phyloP scores from a whole-genome alignment of 2,113 vertebrate species.

The Oncorhynchus mykiss region DNA sequence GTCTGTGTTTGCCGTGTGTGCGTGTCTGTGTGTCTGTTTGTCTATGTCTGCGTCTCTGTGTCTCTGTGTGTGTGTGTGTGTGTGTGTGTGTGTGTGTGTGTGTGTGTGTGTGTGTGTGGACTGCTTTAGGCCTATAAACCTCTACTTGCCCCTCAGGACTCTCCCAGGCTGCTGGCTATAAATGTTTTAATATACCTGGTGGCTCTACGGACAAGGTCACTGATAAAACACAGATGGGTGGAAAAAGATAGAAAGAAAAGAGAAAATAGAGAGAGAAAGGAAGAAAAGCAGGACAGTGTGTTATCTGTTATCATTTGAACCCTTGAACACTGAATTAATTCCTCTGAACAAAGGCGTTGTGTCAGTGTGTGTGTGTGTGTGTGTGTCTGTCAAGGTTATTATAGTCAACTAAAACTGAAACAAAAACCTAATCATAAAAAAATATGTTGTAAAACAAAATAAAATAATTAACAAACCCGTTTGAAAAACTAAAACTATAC shows the following conservation, averaged over 20 bases:
- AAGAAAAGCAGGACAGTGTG: constrained; percentile 34
- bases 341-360: constrained; percentile 50
- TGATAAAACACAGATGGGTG: not conserved
- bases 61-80: too few species aligned
- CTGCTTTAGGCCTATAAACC: not conserved
- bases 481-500: too few species aligned
- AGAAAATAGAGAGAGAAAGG: not conserved
- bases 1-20: rapidly evolving
- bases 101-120: not conserved
- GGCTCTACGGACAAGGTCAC: not conserved
- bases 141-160: too few species aligned
- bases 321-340: constrained; percentile 65
- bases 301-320: constrained; percentile 64
- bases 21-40: too few species aligned
- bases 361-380: constrained; percentile 48
- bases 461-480: too few species aligned
- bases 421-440: too few species aligned
- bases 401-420: too few species aligned
- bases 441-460: too few species aligned
- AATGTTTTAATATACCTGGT: not conserved
- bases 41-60: too few species aligned
- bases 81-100: too few species aligned
- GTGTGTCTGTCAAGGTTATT: constrained; percentile 17
- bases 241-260: not conserved
- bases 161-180: too few species aligned